Conservation (phyloP, 2,888 invertebrate species). For the Dorcus hopei region DNA sequence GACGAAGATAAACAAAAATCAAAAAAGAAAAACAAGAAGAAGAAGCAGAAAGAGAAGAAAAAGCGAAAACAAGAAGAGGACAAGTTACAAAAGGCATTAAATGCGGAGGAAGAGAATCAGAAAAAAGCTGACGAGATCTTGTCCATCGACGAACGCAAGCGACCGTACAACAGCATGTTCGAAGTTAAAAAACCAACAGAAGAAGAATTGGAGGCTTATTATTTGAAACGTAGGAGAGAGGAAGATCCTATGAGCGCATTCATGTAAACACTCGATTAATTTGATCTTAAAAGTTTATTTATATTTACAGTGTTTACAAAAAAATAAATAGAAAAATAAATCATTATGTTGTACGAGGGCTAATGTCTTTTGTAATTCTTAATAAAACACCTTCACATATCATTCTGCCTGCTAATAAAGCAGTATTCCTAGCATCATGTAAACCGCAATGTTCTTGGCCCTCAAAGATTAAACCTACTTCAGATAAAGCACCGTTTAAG, state of each 20-base stretch:
- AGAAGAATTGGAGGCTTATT: conserved; percentile 91
- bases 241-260: conserved; percentile 92
- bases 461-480: conserved; percentile 57
- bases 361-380: conserved; percentile 44
- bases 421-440: conserved; percentile 62
- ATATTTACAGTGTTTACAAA: neutral
- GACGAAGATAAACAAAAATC: conserved; percentile 48
- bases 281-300: conserved; percentile 4
- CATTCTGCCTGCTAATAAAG: conserved; percentile 56
- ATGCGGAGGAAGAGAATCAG: conserved; percentile 61
- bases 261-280: conserved; percentile 23
- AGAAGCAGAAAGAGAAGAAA: conserved; percentile 43
- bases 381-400: conserved; percentile 56
- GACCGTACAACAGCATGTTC: conserved; percentile 90
- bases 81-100: conserved; percentile 62
- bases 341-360: neutral
- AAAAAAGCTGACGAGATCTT: conserved; percentile 63
- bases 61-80: conserved; percentile 50
- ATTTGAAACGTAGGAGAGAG: conserved; percentile 76
- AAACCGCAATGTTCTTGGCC: conserved; percentile 61
- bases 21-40: conserved; percentile 50
- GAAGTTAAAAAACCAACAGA: conserved; percentile 82
- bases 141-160: conserved; percentile 81
- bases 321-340: conserved; percentile 4
- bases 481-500: conserved; percentile 54